Evolutionary conservation across 2,797 vertebrate genomes (phyloP).

Genomic region (Hoplostethus atlanticus): DNA sequence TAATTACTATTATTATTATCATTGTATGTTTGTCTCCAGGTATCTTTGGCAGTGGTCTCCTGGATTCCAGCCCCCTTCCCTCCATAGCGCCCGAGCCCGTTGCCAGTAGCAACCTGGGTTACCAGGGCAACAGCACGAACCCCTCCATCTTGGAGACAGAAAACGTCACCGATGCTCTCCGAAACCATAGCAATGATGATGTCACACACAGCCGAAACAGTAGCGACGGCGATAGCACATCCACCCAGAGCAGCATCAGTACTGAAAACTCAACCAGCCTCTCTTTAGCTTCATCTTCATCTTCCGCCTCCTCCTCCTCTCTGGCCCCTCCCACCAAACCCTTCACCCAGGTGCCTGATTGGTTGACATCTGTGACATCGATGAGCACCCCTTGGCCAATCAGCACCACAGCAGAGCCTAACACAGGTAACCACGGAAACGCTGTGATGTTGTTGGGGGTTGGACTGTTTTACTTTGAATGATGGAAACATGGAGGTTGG

Average conservation of each 20-base stretch:
- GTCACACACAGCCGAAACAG: neutral
- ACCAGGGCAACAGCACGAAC: slow-evolving; percentile 64
- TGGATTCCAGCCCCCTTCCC: slow-evolving; percentile 51
- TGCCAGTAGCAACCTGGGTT: slow-evolving; percentile 20
- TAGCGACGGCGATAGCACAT: slow-evolving; percentile 8
- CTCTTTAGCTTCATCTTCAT: neutral
- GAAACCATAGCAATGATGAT: neutral
- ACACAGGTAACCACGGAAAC: slow-evolving; percentile 58
- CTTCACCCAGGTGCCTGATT: slow-evolving; percentile 56
- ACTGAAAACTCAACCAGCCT: neutral
- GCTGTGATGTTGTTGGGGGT: neutral
- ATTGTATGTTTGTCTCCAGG: slow-evolving; percentile 44
- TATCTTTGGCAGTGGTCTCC: slow-evolving; percentile 50
- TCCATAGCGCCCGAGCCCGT: slow-evolving; percentile 43
- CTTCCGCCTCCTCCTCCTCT: slow-evolving; percentile 1
- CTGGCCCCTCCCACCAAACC: slow-evolving; percentile 50
- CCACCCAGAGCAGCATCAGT: neutral
- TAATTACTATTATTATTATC: no score
- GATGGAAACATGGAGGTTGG: no score
- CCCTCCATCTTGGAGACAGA: slow-evolving; percentile 9
- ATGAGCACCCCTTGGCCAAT: slow-evolving; percentile 49
- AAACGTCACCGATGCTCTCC: neutral
- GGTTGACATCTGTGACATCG: slow-evolving; percentile 65
- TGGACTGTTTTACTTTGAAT: neutral
- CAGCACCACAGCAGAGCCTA: slow-evolving; percentile 25